These are phyloP conservation scores for Pheucticus melanocephalus DNA, from an alignment of 2,113 vertebrate genomes.

Conservation along the genomic window DNA sequence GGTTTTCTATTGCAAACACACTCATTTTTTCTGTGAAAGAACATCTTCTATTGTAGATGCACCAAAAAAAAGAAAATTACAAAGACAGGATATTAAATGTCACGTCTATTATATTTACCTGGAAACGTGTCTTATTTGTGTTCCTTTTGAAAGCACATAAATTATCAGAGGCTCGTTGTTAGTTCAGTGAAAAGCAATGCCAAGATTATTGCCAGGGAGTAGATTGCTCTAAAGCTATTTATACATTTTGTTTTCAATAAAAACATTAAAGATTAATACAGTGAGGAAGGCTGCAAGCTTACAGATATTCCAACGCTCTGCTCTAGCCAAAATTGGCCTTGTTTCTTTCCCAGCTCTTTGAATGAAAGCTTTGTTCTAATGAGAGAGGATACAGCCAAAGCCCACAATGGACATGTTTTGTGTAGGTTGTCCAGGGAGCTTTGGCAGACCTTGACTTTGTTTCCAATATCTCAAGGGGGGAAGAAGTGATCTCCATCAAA, in stretches of 20 bases:
- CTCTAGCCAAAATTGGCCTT: background rate
- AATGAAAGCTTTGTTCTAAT: background rate
- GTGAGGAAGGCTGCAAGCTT: background rate
- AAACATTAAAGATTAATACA: background rate
- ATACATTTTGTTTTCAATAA: background rate
- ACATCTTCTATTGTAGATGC: background rate
- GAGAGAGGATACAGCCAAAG: background rate
- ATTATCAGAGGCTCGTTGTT: background rate
- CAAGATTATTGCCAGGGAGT: background rate
- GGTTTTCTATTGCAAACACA: background rate
- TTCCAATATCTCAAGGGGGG: background rate
- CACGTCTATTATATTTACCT: background rate
- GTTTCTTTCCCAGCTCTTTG: background rate
- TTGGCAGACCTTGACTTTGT: background rate
- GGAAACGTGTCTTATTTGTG: background rate
- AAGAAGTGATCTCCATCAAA: background rate
- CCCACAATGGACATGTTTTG: background rate
- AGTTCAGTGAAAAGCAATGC: background rate
- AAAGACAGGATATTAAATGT: background rate
- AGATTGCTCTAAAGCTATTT: background rate
- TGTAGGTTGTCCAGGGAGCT: background rate
- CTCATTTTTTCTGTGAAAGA: background rate
- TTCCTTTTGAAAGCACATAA: background rate
- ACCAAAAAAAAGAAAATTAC: background rate
- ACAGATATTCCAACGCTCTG: background rate